Conservation (phyloP, 2,797 vertebrate genomes). For the Callimico goeldii region DNA sequence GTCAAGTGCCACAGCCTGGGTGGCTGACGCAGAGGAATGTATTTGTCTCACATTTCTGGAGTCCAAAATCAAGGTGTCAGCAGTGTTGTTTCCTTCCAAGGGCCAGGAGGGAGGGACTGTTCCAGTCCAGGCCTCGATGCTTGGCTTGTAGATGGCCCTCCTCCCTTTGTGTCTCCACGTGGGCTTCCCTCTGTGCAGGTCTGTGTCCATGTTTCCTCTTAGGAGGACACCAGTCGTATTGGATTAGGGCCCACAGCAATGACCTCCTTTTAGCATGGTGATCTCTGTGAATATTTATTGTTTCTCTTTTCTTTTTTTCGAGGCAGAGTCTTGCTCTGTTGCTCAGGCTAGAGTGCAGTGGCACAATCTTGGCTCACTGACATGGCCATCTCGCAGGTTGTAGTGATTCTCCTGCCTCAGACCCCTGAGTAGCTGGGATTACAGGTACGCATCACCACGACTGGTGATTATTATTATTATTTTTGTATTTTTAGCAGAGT, state of each 20-base stretch:
- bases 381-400: background rate
- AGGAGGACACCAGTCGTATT: fast-evolving
- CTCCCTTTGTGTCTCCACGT: fast-evolving
- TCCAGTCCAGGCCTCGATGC: background rate
- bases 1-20: background rate
- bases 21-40: background rate
- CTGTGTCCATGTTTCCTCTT: background rate
- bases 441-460: background rate
- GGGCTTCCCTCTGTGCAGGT: fast-evolving
- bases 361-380: background rate
- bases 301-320: background rate
- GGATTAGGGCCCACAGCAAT: background rate
- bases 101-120: background rate
- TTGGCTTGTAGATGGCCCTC: background rate
- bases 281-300: background rate
- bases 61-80: background rate
- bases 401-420: background rate
- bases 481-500: background rate
- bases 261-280: background rate
- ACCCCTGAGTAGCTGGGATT: too few relatives aligned
- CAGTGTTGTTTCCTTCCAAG: background rate
- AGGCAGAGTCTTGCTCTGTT: background rate
- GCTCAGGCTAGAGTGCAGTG: background rate
- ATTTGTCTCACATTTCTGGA: background rate
- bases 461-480: background rate